Percentiles rank a stretch among this genome's conserved stretches.
phyloP scores from a whole-genome alignment of 2,888 invertebrate genomes.

The Cyclophora punctaria region DNA sequence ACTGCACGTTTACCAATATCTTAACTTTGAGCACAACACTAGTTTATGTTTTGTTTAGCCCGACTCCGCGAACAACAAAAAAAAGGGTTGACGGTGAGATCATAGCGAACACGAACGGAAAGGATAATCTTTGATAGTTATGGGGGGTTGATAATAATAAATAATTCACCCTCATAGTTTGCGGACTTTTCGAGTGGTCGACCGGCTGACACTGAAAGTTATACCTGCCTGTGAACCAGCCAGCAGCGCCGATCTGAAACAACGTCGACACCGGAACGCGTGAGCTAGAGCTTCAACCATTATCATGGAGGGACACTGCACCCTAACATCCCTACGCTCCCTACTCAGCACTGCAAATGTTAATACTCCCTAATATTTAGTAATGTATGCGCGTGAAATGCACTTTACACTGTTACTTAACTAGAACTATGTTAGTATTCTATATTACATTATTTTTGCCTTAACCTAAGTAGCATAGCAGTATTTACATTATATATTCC shows the following conservation, averaged over 20 bases:
- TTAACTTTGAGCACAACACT: no score
- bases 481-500: conserved; percentile 35
- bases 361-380: conserved; percentile 5
- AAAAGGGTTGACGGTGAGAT: no score
- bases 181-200: conserved; percentile 93
- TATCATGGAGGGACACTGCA: background rate
- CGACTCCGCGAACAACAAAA: no score
- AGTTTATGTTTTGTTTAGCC: no score
- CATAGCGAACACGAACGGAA: no score
- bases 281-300: conserved; percentile 17
- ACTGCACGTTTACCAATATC: no score
- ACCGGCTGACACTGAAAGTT: conserved; percentile 97
- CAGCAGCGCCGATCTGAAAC: conserved; percentile 91
- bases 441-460: background rate
- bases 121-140: no score
- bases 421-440: conserved; percentile 12
- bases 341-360: background rate
- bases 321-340: background rate
- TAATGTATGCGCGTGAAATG: conserved; percentile 14
- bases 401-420: conserved; percentile 13
- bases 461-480: background rate
- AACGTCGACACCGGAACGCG: conserved; percentile 65
- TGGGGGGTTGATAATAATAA: conserved; percentile 29
- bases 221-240: conserved; percentile 97
- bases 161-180: conserved; percentile 91